Conservation (phyloP, 2,797 vertebrate species). For the Syngnathus acus region DNA sequence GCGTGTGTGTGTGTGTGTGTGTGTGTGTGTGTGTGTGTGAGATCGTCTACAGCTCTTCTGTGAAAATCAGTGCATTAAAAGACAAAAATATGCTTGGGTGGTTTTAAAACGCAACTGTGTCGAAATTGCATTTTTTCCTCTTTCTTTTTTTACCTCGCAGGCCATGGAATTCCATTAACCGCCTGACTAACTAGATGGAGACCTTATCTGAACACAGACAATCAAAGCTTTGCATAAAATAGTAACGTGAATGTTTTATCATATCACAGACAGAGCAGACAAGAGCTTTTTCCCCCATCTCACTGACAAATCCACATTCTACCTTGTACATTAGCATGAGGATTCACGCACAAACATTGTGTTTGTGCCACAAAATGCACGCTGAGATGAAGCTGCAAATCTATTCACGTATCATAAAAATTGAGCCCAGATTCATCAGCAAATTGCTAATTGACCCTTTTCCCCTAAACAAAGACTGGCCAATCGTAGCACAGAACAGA, state of each 20-base stretch:
- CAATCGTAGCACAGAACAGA: not conserved
- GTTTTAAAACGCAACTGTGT: not conserved
- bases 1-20: not conserved
- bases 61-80: slow-evolving; percentile 2
- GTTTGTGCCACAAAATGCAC: not conserved
- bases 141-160: not conserved
- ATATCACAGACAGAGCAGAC: not conserved
- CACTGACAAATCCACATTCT: not conserved
- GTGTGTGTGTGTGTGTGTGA: no score
- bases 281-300: not conserved
- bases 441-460: not conserved
- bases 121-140: not conserved
- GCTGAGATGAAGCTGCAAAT: not conserved
- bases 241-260: slow-evolving; percentile 2
- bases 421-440: not conserved
- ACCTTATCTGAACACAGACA: slow-evolving; percentile 7
- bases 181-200: slow-evolving; percentile 5
- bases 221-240: slow-evolving; percentile 7
- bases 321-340: not conserved
- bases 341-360: not conserved
- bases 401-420: not conserved
- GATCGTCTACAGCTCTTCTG: not conserved
- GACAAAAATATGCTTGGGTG: slow-evolving; percentile 5
- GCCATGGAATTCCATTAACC: slow-evolving; percentile 4
- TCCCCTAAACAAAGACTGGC: not conserved